phyloP scores from a whole-genome alignment of 2,797 vertebrate genomes.

The Siniperca undulata region DNA sequence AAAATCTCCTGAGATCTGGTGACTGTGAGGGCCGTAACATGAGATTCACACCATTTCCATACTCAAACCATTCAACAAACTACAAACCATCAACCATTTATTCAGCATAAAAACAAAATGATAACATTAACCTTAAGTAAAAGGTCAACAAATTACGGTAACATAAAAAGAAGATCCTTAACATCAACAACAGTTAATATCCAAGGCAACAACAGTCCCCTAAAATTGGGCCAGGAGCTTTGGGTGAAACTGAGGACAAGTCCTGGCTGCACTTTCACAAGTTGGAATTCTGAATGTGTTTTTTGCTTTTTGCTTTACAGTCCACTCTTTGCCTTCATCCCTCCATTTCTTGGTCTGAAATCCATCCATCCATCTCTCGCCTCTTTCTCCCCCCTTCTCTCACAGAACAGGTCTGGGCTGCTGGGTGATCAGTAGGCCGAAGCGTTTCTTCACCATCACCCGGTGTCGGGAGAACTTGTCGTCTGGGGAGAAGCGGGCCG shows the following conservation, averaged over 20 bases:
- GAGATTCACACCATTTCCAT: background rate
- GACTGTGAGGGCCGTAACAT: background rate
- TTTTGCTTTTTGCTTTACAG: background rate
- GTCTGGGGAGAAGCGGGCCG: conserved; percentile 94
- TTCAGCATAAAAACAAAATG: conserved; percentile 38
- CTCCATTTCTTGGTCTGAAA: background rate
- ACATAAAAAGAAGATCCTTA: background rate
- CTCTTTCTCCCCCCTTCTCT: background rate
- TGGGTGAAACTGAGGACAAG: background rate
- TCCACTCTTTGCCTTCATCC: background rate
- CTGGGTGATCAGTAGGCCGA: conserved; percentile 91
- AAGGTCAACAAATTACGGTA: background rate
- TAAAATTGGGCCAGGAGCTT: background rate
- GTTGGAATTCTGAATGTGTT: background rate
- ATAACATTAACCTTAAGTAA: background rate
- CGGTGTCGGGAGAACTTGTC: conserved; percentile 93
- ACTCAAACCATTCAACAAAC: background rate
- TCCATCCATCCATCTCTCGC: background rate
- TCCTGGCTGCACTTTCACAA: background rate
- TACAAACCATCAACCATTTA: conserved; percentile 29
- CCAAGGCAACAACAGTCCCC: background rate
- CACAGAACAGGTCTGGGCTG: conserved; percentile 89
- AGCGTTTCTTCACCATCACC: conserved; percentile 91
- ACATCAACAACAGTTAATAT: background rate
- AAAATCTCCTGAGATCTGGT: background rate